Conservation (phyloP, 2,797 vertebrate species). For the Galago senegalensis region DNA sequence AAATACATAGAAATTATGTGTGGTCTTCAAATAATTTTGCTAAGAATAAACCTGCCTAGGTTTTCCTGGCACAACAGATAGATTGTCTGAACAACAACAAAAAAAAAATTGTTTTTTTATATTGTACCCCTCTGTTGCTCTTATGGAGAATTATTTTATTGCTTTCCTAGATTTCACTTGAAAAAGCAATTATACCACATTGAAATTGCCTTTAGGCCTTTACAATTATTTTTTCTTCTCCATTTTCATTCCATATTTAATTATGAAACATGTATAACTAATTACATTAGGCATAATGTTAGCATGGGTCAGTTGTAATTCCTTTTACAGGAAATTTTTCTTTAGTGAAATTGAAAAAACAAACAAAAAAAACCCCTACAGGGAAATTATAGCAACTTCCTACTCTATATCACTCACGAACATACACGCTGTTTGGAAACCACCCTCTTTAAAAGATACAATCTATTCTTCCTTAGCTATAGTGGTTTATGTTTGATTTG, state of each 20-base stretch:
- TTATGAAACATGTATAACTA: slow-evolving; percentile 59
- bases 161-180: slow-evolving; percentile 32
- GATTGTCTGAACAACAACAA: neutral
- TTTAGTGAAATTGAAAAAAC: slow-evolving; percentile 64
- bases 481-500: slow-evolving; percentile 62
- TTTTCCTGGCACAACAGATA: neutral
- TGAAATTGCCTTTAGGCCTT: slow-evolving; percentile 53
- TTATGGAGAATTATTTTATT: slow-evolving; percentile 55
- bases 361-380: neutral
- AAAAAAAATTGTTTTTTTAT: slow-evolving; percentile 31
- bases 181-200: slow-evolving; percentile 10
- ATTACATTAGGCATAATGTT: slow-evolving; percentile 20
- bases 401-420: slow-evolving; percentile 66
- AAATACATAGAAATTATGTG: slow-evolving; percentile 38
- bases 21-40: slow-evolving; percentile 58
- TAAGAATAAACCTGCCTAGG: slow-evolving; percentile 58
- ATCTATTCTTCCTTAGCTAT: slow-evolving; percentile 73
- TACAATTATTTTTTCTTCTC: slow-evolving; percentile 48
- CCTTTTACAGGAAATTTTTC: slow-evolving; percentile 70
- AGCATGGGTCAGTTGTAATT: slow-evolving; percentile 41
- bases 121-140: slow-evolving; percentile 1
- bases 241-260: slow-evolving; percentile 59
- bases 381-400: slow-evolving; percentile 74
- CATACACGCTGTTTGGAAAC: slow-evolving; percentile 75
- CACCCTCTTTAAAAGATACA: slow-evolving; percentile 61